Evolutionary conservation across 2,113 vertebrate species (phyloP).

Genomic region (Charadrius vociferus): DNA sequence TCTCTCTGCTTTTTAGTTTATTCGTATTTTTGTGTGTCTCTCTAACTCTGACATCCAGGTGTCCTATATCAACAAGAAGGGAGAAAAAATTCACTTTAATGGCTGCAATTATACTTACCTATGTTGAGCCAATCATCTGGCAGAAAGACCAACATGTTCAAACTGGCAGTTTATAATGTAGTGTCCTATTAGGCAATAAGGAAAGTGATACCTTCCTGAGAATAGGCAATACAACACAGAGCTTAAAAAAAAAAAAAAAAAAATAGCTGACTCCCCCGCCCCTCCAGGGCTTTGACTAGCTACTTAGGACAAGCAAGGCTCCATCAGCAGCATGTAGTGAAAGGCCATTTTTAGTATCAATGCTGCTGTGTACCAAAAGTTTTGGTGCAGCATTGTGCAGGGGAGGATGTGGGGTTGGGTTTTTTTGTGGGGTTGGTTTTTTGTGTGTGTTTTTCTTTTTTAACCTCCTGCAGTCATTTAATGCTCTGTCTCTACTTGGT

Average conservation of each 20-base stretch:
- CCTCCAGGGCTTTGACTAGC: neutral
- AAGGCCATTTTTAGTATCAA: neutral
- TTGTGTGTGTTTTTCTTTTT: neutral
- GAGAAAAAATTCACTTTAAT: neutral
- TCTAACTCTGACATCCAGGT: neutral
- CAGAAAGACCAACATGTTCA: slow-evolving; percentile 32
- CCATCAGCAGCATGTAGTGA: neutral
- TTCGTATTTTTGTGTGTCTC: neutral
- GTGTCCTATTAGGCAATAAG: neutral
- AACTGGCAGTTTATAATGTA: neutral
- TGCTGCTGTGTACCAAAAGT: neutral
- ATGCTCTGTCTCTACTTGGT: neutral
- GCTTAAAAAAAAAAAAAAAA: neutral
- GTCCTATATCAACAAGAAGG: neutral
- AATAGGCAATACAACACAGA: neutral
- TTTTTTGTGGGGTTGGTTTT: neutral
- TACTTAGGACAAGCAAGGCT: neutral
- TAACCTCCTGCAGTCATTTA: neutral
- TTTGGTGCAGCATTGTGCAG: accelerated
- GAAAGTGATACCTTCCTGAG: neutral
- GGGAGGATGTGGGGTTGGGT: neutral
- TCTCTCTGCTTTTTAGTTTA: neutral
- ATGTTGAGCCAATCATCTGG: neutral
- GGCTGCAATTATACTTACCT: neutral
- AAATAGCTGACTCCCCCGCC: too few relatives aligned